These are phyloP conservation scores for Rhombomys opimus DNA, from an alignment of 2,113 vertebrate species.

Conservation along the genomic window DNA sequence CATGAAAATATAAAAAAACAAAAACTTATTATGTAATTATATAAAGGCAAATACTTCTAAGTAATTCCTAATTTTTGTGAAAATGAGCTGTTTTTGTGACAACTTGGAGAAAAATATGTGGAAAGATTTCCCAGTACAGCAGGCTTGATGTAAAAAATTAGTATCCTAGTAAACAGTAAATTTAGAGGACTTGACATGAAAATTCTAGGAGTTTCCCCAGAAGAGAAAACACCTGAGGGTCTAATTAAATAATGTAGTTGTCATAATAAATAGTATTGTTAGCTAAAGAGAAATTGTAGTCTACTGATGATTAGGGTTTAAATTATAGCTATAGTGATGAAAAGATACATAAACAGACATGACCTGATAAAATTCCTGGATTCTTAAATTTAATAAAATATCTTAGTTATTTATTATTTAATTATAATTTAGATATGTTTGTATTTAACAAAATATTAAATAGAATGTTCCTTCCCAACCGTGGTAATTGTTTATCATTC, in stretches of 20 bases:
- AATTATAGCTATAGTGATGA: not conserved
- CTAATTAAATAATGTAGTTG: not conserved
- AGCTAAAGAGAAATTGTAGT: not conserved
- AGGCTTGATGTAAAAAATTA: conserved; percentile 23
- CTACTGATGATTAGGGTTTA: not conserved
- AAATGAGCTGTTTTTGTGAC: not conserved
- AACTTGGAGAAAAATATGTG: not conserved
- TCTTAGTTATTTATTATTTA: not conserved
- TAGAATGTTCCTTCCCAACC: not conserved
- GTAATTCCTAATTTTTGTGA: not conserved
- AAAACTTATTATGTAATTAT: not conserved
- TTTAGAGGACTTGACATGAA: not conserved
- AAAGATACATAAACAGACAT: not conserved
- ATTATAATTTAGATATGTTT: conserved; percentile 17
- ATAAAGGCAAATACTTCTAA: not conserved
- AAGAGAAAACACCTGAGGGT: not conserved
- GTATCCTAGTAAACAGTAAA: not conserved
- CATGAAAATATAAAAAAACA: not conserved
- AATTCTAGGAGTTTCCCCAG: not conserved
- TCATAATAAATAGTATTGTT: not conserved
- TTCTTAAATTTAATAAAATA: not conserved
- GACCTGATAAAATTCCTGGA: not conserved
- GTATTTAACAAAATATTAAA: conserved; percentile 28
- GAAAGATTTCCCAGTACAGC: not conserved
- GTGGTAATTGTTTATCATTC: not conserved